Evolutionary conservation across 2,888 invertebrate species (phyloP).

Genomic region (Drepanosiphum platanoidis): DNA sequence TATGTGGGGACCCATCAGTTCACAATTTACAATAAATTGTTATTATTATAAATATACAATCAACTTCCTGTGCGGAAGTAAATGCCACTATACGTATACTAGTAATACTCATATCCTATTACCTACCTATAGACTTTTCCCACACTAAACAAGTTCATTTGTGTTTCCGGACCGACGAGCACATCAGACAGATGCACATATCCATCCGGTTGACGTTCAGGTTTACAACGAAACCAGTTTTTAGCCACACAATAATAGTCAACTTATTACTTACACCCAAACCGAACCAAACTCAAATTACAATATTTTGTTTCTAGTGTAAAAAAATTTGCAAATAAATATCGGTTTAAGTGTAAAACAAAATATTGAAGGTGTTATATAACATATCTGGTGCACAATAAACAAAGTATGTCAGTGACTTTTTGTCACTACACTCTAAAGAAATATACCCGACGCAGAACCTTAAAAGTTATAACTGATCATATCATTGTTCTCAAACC

Average conservation of each 20-base stretch:
- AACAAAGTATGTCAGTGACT: no score
- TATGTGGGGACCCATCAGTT: no score
- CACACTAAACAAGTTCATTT: constrained; percentile 59
- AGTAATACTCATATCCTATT: constrained; percentile 39
- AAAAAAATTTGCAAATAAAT: background rate
- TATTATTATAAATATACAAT: no score
- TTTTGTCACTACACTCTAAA: no score
- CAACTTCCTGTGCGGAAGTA: constrained; percentile 53
- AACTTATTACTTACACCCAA: constrained; percentile 10
- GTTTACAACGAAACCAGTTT: constrained; percentile 49
- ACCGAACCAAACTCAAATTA: constrained; percentile 36
- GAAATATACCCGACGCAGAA: no score
- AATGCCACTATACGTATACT: constrained; percentile 12
- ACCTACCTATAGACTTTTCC: constrained; percentile 39
- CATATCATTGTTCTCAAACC: no score
- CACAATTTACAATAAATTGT: no score
- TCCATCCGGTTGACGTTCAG: constrained; percentile 38
- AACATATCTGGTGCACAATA: no score
- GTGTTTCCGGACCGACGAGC: constrained; percentile 57
- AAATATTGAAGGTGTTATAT: background rate
- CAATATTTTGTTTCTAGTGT: constrained; percentile 28
- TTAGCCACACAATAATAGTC: constrained; percentile 16
- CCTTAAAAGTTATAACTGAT: no score
- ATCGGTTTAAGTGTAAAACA: background rate
- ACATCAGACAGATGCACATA: constrained; percentile 36